Base-by-base conservation (phyloP, 2,888 invertebrate genomes). In the Allolobophora icterica region DNA sequence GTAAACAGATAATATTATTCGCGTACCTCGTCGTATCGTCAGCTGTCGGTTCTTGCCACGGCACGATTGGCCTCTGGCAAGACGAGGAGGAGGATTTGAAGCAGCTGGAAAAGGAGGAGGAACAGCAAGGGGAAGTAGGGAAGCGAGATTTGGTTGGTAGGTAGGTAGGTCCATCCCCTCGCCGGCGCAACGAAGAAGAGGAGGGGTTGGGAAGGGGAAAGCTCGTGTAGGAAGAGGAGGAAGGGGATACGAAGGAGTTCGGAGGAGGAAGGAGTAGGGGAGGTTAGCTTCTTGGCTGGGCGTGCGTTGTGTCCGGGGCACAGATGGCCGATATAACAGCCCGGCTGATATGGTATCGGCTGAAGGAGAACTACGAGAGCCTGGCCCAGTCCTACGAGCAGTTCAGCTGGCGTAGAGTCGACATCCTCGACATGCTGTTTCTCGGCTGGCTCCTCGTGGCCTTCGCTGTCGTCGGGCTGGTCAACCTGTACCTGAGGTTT, bases 321-420 rank as follows among this genome's bases (percentile, higher is more conserved):
- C 91, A 21, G 11, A 95, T 95, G 95, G 95, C 94, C 92, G 95
- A 95, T 94, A 94, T 95, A 93, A 95, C 95, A 91, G 92, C 94
- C 91, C 93, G 93, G 93, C 94, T 95, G 93, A 93, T 95, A 93
- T 95, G 95, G 94, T 95, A 95, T 93, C 93, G 94, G 92, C 94
- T 95, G 45, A 94, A 94, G 92, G 95, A 95, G 94, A 94, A 93
- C 92, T 94, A 93, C 92, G 93, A 92, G 93, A 95, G 94, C 93
- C 94, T 94, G 94, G 94, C 94, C 93, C 94, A 94, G 91, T 93
- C 93, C 89, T 94, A 94, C 93, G 93, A 93, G 90, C 92, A 93
- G 90, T 93, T 94, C 91, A 94, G 93, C 92, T 94, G 90, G 91
- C 30, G 94, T 93, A 94, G 94, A 90, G 94, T 94, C 87, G 94